Evolutionary conservation across 2,797 vertebrate species (phyloP).

Genomic region (Sphenopsis melanotis): DNA sequence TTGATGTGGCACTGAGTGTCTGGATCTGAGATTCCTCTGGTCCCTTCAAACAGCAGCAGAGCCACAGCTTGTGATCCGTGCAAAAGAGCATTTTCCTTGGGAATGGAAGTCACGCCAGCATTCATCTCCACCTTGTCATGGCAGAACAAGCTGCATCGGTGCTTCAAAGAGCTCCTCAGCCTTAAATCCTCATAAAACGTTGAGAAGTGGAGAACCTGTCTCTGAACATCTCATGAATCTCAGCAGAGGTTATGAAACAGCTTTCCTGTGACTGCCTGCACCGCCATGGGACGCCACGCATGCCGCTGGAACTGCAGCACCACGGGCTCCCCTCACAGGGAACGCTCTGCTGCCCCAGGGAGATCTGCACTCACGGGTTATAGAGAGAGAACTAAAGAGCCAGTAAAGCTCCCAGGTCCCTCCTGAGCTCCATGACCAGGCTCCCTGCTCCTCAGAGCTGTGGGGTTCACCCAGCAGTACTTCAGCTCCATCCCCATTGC

Average conservation of each 20-base stretch:
- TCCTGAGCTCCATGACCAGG: neutral
- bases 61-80: neutral
- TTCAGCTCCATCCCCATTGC: fast-evolving
- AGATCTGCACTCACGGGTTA: fast-evolving
- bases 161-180: slow-evolving; percentile 16
- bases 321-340: neutral
- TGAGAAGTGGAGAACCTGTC: neutral
- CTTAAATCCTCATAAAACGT: neutral
- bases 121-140: neutral
- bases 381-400: neutral
- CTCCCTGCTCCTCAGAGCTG: neutral
- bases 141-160: neutral
- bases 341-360: fast-evolving
- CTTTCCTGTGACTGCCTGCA: neutral
- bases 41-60: neutral
- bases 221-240: fast-evolving
- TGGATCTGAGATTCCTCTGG: neutral
- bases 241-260: neutral
- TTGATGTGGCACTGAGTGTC: neutral
- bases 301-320: fast-evolving
- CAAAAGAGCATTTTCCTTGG: neutral
- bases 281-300: fast-evolving
- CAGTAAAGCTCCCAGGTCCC: neutral
- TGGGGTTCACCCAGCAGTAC: neutral
- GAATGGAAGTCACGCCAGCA: neutral